A percentile compares a stretch with the other conserved stretches of the same genome.
These are phyloP conservation scores for Athetis lepigone DNA, from an alignment of 2,888 invertebrate species.

Conservation along the genomic window DNA sequence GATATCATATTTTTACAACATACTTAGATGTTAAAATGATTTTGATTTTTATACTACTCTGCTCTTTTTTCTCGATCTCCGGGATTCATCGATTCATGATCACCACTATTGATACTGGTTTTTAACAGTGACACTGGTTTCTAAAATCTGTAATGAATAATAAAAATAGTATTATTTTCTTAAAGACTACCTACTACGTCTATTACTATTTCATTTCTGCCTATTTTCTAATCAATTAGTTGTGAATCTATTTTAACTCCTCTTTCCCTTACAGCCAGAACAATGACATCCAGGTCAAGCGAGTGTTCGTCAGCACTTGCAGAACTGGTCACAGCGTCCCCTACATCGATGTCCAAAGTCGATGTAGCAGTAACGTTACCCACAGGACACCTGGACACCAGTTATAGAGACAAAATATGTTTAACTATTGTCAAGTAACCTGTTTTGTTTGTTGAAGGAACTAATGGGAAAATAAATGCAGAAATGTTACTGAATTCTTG, in stretches of 20 bases:
- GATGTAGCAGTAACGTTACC: slow-evolving; percentile 87
- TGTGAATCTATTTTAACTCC: neutral
- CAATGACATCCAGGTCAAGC: slow-evolving; percentile 87
- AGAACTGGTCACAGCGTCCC: slow-evolving; percentile 79
- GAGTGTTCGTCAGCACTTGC: slow-evolving; percentile 84
- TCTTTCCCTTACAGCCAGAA: slow-evolving; percentile 75
- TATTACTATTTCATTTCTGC: no score
- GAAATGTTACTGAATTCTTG: neutral
- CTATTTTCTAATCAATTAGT: neutral
- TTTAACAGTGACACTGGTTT: no score
- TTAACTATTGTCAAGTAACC: slow-evolving; percentile 84
- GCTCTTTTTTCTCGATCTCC: no score
- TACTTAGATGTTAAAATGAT: no score
- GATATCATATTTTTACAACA: no score
- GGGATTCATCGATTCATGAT: no score
- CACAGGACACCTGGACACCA: slow-evolving; percentile 79
- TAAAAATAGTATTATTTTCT: no score
- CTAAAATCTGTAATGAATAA: no score
- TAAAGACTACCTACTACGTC: no score
- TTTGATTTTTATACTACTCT: no score
- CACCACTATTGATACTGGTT: no score
- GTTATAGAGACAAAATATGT: slow-evolving; percentile 86
- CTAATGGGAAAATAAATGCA: slow-evolving; percentile 18
- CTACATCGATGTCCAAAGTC: slow-evolving; percentile 81
- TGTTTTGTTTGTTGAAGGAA: slow-evolving; percentile 5